These are phyloP conservation scores for Zele albiditarsus DNA, from an alignment of 2,888 invertebrate genomes.

Conservation along the genomic window DNA sequence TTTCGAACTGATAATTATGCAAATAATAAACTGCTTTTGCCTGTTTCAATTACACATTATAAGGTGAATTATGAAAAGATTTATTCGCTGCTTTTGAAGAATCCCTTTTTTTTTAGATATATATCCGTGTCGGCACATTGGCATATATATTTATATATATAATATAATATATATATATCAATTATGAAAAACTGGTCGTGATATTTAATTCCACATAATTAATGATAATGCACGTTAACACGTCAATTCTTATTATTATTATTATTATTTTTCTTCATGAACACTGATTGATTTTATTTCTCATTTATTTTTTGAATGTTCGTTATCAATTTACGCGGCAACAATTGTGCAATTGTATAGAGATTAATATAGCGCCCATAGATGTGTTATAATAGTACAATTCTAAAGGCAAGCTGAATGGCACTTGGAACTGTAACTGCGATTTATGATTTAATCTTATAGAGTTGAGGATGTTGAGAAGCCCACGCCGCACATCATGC, in stretches of 20 bases:
- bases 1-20: not conserved
- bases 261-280: not conserved
- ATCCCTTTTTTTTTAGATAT: not conserved
- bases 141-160: constrained; percentile 2
- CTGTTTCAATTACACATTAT: not conserved
- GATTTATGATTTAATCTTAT: constrained; percentile 14
- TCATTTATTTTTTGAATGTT: constrained; percentile 6
- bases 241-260: not conserved
- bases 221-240: not conserved
- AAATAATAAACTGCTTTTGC: not conserved
- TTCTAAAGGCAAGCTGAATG: constrained; percentile 30
- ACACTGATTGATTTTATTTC: not conserved
- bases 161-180: too few species aligned
- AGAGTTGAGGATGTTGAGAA: not conserved
- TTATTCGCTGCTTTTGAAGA: constrained; percentile 1
- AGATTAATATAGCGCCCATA: constrained; percentile 14
- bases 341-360: constrained; percentile 1
- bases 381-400: not conserved
- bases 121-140: constrained; percentile 22
- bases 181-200: not conserved
- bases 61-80: not conserved
- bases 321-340: constrained; percentile 11
- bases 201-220: constrained; percentile 1
- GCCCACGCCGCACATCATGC: not conserved
- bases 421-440: constrained; percentile 17